These are phyloP conservation scores for Tetranychus piercei DNA, from an alignment of 2,888 invertebrate species.

Conservation along the genomic window DNA sequence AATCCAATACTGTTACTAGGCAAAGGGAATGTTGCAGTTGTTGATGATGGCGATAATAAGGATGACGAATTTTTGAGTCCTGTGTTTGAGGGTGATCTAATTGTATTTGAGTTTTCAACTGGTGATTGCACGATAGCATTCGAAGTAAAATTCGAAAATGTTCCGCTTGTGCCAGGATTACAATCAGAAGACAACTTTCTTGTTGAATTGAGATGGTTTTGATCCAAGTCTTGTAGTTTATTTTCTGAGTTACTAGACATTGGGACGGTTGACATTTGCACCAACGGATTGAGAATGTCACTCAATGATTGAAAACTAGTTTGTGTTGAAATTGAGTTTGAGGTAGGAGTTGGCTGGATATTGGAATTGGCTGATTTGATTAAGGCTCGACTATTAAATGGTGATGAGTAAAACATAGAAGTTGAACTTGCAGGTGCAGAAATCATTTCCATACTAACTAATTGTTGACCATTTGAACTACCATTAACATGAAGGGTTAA, in stretches of 20 bases:
- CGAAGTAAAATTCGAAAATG: background rate
- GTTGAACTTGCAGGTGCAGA: background rate
- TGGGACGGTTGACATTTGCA: background rate
- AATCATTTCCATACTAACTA: constrained; percentile 15
- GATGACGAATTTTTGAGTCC: background rate
- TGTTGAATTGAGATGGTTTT: background rate
- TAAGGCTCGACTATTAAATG: background rate
- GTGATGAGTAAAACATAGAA: background rate
- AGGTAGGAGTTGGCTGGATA: constrained; percentile 13
- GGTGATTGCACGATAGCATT: background rate
- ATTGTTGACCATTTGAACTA: constrained; percentile 16
- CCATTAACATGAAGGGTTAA: constrained; percentile 26
- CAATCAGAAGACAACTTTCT: background rate
- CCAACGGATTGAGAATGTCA: background rate
- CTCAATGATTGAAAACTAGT: constrained; percentile 23
- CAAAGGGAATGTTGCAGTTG: background rate
- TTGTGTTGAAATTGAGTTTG: constrained; percentile 25
- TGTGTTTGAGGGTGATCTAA: background rate
- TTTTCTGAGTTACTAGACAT: background rate
- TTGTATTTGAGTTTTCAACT: background rate
- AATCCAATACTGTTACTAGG: background rate
- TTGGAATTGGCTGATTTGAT: constrained; percentile 14
- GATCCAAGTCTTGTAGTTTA: background rate
- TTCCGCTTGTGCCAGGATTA: background rate
- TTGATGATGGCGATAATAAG: background rate